Evolutionary conservation across 1,140 invertebrate genomes (phyloP).

Genomic region (Cydia pomonella): DNA sequence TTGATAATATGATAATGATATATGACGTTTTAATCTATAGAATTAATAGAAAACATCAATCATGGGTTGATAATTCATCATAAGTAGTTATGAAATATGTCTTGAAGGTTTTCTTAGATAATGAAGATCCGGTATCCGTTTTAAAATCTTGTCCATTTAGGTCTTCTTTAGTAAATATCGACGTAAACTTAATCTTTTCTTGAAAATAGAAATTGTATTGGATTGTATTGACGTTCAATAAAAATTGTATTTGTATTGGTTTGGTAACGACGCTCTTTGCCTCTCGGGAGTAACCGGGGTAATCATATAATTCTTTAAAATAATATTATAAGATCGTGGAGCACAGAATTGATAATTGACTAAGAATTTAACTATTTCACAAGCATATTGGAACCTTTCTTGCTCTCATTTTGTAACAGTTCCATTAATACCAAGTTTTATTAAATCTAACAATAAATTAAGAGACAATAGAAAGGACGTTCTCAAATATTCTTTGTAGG

Average conservation of each 20-base stretch:
- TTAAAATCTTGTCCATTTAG: neutral
- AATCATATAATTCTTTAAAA: too few species aligned
- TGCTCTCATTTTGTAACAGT: too few species aligned
- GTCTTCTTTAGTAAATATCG: neutral
- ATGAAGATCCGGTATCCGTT: slow-evolving; percentile 20
- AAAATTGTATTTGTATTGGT: too few species aligned
- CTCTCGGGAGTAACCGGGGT: too few species aligned
- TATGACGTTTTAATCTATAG: neutral
- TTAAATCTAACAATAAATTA: slow-evolving; percentile 39
- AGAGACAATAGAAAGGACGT: slow-evolving; percentile 46
- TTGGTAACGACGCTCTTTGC: too few species aligned
- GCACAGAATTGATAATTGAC: too few species aligned
- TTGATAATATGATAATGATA: neutral
- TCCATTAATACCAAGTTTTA: too few species aligned
- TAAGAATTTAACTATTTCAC: too few species aligned
- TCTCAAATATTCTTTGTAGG: neutral
- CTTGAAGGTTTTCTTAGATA: neutral
- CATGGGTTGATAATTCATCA: neutral
- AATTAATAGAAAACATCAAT: neutral
- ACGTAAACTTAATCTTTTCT: neutral
- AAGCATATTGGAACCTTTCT: too few species aligned
- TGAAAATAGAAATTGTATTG: neutral
- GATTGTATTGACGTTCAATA: too few species aligned
- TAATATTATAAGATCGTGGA: too few species aligned
- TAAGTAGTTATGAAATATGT: neutral